phyloP scores from a whole-genome alignment of 2,888 invertebrate genomes.

The Xanthorhoe spadicearia region DNA sequence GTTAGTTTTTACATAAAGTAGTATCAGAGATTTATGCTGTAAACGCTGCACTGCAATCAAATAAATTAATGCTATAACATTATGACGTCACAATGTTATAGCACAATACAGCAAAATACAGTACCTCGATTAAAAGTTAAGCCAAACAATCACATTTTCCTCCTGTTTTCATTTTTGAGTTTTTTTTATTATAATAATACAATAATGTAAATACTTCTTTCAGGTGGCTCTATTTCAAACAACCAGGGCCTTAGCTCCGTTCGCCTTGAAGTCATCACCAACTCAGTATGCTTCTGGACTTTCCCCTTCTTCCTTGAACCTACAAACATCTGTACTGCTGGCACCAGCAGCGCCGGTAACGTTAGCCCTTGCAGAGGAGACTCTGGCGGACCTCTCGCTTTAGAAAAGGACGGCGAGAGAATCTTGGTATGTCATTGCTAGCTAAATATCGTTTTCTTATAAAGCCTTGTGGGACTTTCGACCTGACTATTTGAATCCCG shows the following conservation, averaged over 20 bases:
- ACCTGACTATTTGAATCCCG: background rate
- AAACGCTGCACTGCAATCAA: too few relatives aligned
- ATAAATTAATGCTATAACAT: too few relatives aligned
- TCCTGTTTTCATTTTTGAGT: too few relatives aligned
- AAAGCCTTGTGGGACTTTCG: background rate
- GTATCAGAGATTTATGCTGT: too few relatives aligned
- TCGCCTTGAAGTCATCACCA: constrained; percentile 51
- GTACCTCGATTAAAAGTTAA: too few relatives aligned
- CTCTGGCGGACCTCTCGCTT: constrained; percentile 63
- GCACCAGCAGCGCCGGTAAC: constrained; percentile 50
- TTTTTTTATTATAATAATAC: too few relatives aligned
- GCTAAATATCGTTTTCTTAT: background rate
- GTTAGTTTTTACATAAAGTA: too few relatives aligned
- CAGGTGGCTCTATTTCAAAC: constrained; percentile 44
- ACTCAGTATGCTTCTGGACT: constrained; percentile 47
- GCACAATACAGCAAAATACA: too few relatives aligned
- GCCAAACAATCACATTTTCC: too few relatives aligned
- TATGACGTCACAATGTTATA: too few relatives aligned
- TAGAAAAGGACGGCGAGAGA: constrained; percentile 40
- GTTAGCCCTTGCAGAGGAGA: constrained; percentile 59
- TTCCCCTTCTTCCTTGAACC: constrained; percentile 51
- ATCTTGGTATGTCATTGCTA: constrained; percentile 47
- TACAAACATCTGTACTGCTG: constrained; percentile 56
- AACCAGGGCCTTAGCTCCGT: constrained; percentile 53
- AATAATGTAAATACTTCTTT: background rate